Conservation (phyloP, 1,140 invertebrate species). For the Artemia franciscana region DNA sequence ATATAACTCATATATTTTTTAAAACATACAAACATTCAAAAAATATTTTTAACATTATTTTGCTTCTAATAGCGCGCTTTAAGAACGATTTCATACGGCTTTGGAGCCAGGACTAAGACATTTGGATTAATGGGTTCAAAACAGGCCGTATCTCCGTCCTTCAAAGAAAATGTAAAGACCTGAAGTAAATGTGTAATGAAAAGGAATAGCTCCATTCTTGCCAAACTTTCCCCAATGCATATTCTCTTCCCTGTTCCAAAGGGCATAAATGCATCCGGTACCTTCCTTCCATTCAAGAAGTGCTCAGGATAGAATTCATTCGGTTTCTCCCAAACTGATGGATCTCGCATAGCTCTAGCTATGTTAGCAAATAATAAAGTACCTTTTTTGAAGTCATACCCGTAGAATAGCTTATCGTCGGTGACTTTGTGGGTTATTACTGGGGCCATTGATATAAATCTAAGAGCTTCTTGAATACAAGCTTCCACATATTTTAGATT, state of each 20-base stretch:
- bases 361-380: conserved; percentile 19
- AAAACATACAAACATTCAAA: too few relatives aligned
- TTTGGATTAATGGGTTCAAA: not conserved
- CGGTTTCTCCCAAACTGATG: conserved; percentile 18
- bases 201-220: conserved; percentile 20
- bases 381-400: conserved; percentile 11
- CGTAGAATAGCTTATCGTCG: conserved; percentile 5
- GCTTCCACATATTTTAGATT: conserved; percentile 2
- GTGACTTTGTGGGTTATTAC: not conserved
- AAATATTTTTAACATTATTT: too few relatives aligned
- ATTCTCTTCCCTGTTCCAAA: conserved; percentile 7
- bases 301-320: conserved; percentile 17
- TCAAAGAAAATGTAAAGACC: not conserved
- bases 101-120: not conserved
- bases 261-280: not conserved
- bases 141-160: not conserved
- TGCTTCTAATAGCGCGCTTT: not conserved
- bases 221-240: conserved; percentile 21
- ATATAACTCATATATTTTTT: too few relatives aligned
- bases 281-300: not conserved
- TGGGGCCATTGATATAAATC: not conserved
- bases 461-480: not conserved
- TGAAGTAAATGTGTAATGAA: conserved; percentile 13
- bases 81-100: not conserved
- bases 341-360: conserved; percentile 20